Conservation (phyloP, 1,140 invertebrate genomes). For the Paraescarpia echinospica region DNA sequence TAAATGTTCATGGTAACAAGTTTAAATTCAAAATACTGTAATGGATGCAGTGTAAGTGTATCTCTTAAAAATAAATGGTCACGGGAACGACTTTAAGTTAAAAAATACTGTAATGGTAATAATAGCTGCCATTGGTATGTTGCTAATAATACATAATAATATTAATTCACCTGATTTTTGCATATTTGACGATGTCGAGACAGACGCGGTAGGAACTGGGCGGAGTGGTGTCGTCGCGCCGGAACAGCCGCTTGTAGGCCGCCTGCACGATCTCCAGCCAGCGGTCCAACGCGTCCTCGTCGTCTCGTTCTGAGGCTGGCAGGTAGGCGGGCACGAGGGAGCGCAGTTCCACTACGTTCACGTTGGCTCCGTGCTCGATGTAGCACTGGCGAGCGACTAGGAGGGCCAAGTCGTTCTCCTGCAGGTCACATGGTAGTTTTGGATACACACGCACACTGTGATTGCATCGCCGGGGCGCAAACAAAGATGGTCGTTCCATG, state of each 20-base stretch:
- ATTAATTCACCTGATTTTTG: neutral
- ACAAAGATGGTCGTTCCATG: too few species aligned
- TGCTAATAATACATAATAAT: neutral
- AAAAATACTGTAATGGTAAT: too few species aligned
- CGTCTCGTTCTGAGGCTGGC: neutral
- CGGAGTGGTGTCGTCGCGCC: neutral
- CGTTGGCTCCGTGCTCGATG: conserved; percentile 10
- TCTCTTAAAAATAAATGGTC: too few species aligned
- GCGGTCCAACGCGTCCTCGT: neutral
- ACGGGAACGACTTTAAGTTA: too few species aligned
- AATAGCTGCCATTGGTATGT: too few species aligned
- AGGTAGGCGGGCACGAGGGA: conserved; percentile 19
- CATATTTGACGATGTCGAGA: conserved; percentile 12
- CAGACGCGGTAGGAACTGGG: neutral
- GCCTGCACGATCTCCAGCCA: neutral
- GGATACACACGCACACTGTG: too few species aligned
- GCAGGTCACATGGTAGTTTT: neutral
- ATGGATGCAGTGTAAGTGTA: too few species aligned
- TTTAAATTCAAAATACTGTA: too few species aligned
- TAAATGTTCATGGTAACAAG: too few species aligned
- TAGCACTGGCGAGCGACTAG: conserved; percentile 16
- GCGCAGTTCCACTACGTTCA: conserved; percentile 9
- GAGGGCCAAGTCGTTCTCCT: conserved; percentile 17
- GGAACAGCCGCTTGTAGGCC: conserved; percentile 19
- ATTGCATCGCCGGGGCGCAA: too few species aligned